Base-by-base conservation (phyloP, 2,888 invertebrate genomes). In the Drosophila atroscutellata region DNA sequence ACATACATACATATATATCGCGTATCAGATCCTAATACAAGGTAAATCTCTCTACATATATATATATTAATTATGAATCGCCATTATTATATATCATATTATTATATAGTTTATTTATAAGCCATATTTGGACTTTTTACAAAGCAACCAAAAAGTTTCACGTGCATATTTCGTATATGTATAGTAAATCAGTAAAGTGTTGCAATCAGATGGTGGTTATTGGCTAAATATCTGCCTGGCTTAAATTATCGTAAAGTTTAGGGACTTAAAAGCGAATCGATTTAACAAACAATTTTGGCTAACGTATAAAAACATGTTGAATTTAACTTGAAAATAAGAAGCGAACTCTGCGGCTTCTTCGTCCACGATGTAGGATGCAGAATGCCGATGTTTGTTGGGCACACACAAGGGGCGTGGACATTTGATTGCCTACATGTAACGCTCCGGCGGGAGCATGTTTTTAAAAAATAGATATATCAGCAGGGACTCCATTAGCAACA, bases 281-380 rank as follows among this genome's bases (percentile, higher is more conserved):
- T 64, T 64, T 75, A 85, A 89, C 80, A 85, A 87, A 78, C 75
- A 85, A 74, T 87, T 82, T 67, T 58, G 65, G 71, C 83, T 87
- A 89, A 84, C 70, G 57, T 52, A 62, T 52, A 67, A 28, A 54
- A 37, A 56, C 51, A 54, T 59, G 30, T 60, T 56, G 56, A 72
- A 66, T 55, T 69, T 42, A 60, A 81, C 67, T 81, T 72, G 56
- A 51, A 63, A 75, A 67, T 71, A 66, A 69, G 34, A 63, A 63
- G 78, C 61, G 32, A 37, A n/a, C 24, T 36, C 66, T 52, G 52
- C 26, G 42, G 36, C 55, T 42, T 30, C 36, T 56, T 50, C 26
- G 20, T 56, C 37, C 72, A 24, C 28, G 32, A 18, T 49, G 39
- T 26, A 34, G 20, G 5, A 36, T 59, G n/a, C n/a, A 7, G 13